phyloP scores from a whole-genome alignment of 2,113 vertebrate genomes.

The Tyrannus savana region DNA sequence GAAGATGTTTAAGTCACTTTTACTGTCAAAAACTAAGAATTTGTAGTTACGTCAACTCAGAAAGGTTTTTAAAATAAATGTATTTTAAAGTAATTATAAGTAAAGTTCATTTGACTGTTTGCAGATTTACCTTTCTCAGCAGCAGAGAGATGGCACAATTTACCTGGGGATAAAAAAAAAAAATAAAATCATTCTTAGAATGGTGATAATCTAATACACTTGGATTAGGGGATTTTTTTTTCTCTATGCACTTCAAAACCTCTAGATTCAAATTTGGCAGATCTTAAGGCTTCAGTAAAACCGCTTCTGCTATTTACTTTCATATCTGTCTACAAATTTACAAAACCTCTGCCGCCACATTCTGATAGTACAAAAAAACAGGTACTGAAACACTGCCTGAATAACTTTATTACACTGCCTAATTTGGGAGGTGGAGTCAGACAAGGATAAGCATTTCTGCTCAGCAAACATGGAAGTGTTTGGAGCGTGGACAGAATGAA shows the following conservation, averaged over 20 bases:
- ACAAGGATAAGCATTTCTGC: neutral
- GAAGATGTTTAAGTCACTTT: neutral
- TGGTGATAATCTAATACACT: neutral
- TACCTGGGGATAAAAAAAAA: neutral
- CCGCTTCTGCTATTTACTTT: neutral
- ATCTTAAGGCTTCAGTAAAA: neutral
- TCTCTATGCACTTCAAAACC: neutral
- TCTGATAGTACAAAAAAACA: neutral
- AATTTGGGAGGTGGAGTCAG: neutral
- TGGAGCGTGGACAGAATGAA: neutral
- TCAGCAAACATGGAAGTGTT: neutral
- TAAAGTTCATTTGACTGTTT: neutral
- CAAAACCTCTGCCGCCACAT: neutral
- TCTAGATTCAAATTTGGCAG: neutral
- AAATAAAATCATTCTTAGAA: neutral
- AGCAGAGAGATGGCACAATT: neutral
- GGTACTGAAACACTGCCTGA: neutral
- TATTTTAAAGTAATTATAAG: neutral
- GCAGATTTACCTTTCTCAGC: neutral
- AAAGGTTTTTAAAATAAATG: neutral
- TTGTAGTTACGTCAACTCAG: neutral
- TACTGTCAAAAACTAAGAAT: neutral
- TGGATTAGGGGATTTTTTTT: neutral
- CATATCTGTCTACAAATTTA: neutral
- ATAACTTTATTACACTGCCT: neutral